Evolutionary conservation across 2,888 invertebrate species (phyloP).

Genomic region (Nyleta sp.): DNA sequence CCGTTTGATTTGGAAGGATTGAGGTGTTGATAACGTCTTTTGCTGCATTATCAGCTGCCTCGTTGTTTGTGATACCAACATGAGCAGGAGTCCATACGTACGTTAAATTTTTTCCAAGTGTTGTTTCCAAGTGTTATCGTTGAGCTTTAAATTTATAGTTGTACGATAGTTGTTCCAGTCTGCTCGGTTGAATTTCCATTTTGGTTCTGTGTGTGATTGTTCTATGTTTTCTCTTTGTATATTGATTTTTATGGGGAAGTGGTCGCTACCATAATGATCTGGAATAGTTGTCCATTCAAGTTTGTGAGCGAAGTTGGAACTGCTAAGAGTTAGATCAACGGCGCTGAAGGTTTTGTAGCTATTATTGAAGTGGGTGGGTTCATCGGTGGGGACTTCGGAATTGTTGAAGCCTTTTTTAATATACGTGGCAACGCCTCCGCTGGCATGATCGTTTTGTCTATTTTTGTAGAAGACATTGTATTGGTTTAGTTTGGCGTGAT

Average conservation of each 20-base stretch:
- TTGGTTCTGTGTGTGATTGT: conserved; percentile 11
- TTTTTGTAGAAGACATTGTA: not conserved
- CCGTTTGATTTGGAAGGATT: not conserved
- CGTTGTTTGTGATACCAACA: conserved; percentile 11
- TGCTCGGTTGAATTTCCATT: conserved; percentile 62
- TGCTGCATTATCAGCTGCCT: conserved; percentile 21
- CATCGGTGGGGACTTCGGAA: conserved; percentile 26
- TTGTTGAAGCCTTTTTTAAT: conserved; percentile 37
- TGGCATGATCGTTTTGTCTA: conserved; percentile 22
- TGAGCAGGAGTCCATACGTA: conserved; percentile 8
- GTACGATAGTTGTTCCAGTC: conserved; percentile 56
- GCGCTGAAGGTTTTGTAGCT: conserved; percentile 33
- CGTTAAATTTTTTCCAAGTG: not conserved
- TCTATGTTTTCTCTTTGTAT: not conserved
- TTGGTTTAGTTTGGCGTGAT: not conserved
- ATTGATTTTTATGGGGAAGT: conserved; percentile 60
- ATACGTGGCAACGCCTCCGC: conserved; percentile 63
- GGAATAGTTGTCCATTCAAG: conserved; percentile 3
- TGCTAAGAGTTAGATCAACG: conserved; percentile 63
- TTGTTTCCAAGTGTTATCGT: not conserved
- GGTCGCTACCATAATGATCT: conserved; percentile 57
- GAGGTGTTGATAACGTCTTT: not conserved
- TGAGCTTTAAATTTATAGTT: conserved; percentile 9
- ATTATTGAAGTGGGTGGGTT: conserved; percentile 61
- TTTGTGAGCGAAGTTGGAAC: conserved; percentile 20